A percentile compares a stretch with the other conserved stretches of the same genome.
These are phyloP conservation scores for Platycheirus rosarum DNA, from an alignment of 2,888 invertebrate genomes.

Conservation along the genomic window DNA sequence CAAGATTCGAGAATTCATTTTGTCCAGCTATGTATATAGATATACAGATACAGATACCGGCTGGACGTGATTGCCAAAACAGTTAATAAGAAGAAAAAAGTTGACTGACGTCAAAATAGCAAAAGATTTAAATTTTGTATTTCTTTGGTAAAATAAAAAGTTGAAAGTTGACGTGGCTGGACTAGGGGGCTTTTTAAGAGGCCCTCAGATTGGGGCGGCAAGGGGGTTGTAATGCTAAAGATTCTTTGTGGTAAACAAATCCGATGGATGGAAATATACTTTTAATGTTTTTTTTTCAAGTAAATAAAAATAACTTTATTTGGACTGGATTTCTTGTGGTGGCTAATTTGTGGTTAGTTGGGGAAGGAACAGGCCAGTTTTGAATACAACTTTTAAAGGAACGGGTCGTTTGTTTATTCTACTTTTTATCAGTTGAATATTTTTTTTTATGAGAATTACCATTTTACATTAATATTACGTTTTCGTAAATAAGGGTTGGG, in stretches of 20 bases:
- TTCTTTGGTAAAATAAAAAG: conserved; percentile 1
- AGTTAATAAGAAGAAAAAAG: conserved; percentile 89
- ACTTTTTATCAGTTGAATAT: no score
- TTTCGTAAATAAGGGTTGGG: no score
- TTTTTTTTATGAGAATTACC: no score
- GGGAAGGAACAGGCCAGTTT: neutral
- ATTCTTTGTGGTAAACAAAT: neutral
- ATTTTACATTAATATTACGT: no score
- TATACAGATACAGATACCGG: conserved; percentile 36
- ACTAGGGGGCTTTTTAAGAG: neutral
- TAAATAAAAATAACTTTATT: neutral
- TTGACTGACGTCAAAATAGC: conserved; percentile 82
- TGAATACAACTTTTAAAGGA: no score
- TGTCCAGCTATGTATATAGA: conserved; percentile 28
- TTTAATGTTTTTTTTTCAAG: neutral
- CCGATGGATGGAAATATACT: neutral
- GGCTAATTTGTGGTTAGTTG: neutral
- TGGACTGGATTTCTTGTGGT: neutral
- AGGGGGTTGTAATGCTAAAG: neutral
- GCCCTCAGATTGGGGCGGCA: neutral
- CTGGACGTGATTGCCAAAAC: conserved; percentile 84
- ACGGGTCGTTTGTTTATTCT: neutral
- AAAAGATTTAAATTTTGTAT: conserved; percentile 15
- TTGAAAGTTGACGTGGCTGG: conserved; percentile 4
- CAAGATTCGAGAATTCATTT: conserved; percentile 44